Evolutionary conservation across 1,140 invertebrate species (phyloP), one percentile per base, ranked within the genome.

Genomic region (Drosophila tsacasi): DNA sequence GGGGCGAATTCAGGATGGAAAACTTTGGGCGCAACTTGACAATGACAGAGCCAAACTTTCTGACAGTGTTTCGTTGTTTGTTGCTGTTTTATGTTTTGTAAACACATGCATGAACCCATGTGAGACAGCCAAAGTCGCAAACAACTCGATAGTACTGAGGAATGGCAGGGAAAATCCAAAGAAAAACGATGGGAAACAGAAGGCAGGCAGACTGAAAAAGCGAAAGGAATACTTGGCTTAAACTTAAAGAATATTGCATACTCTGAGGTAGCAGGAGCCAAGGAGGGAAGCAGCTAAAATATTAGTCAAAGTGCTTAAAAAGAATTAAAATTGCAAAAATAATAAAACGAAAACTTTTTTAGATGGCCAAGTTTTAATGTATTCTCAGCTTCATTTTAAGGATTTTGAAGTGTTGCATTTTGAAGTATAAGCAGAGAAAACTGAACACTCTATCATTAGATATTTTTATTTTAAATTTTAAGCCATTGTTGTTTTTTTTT

Each of bases 11-110:
- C 30, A 49, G 40, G 32, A 47, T 59, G 27, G 46, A 81, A 76
- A 89, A 89, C 77, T 89, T 89, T 69, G 54, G 66, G 60, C 77
- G 35, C 81, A 89, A 87, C 81, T 90, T 81, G 81, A 84, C 73
- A 87, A 84, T 90, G 84, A 89, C 85, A 89, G 77, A 72, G 77
- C 73, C 57, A 81, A 89, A 89, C 69, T 89, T 89, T 90, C 39
- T 57, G 85, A 74, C 83, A 78, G 63, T 84, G 77, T 77, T 80
- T 67, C 54, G 60, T 64, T 80, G 68, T 74, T 79, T 60, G 59
- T 42, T 67, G 62, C 55, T 78, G 60, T 69, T 83, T 79, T 80
- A 73, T 87, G 71, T 80, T 87, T 79, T 86, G 83, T 83, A 86
- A 86, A 80, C 84, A 89, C 81, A 84, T 81, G 81, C 84, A 69